A percentile compares a stretch with the other conserved stretches of the same genome.
These are phyloP conservation scores for Drosophila falleni DNA, from an alignment of 2,888 invertebrate genomes.

Conservation along the genomic window DNA sequence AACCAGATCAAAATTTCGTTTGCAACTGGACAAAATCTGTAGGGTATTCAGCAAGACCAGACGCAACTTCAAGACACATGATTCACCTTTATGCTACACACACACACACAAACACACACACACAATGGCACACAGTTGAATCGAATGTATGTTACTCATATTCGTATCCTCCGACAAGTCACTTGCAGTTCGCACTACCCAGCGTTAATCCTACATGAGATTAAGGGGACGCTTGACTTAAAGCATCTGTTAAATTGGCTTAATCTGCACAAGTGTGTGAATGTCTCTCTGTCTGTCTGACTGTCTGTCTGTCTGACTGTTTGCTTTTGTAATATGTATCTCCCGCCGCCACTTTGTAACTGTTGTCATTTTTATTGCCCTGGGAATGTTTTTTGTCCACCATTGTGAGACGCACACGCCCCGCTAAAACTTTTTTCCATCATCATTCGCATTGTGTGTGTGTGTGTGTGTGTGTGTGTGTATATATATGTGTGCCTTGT, in stretches of 20 bases:
- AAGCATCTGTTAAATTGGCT: slow-evolving; percentile 82
- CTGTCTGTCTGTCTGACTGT: slow-evolving; percentile 22
- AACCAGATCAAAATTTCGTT: too few species aligned
- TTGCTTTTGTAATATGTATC: slow-evolving; percentile 72
- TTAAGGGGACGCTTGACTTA: slow-evolving; percentile 75
- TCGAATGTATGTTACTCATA: slow-evolving; percentile 15
- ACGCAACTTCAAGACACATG: slow-evolving; percentile 13
- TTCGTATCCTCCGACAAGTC: slow-evolving; percentile 25
- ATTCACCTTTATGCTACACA: slow-evolving; percentile 34
- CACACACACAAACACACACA: not conserved
- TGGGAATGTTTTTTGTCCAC: slow-evolving; percentile 80
- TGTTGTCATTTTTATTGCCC: slow-evolving; percentile 82
- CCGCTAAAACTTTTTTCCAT: slow-evolving; percentile 52
- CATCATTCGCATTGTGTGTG: slow-evolving; percentile 25
- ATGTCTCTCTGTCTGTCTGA: slow-evolving; percentile 23
- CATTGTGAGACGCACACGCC: slow-evolving; percentile 70
- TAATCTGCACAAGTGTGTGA: slow-evolving; percentile 69
- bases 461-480: slow-evolving; percentile 14
- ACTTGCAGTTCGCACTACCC: slow-evolving; percentile 60
- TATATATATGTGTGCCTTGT: slow-evolving; percentile 19
- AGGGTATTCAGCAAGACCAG: slow-evolving; percentile 35
- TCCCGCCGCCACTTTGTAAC: slow-evolving; percentile 79
- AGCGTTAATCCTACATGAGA: slow-evolving; percentile 73
- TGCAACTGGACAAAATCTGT: not conserved
- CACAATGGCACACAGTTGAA: slow-evolving; percentile 9